These are phyloP conservation scores for Leucoraja ocellata DNA, from an alignment of 2,797 vertebrate species.

Conservation along the genomic window DNA sequence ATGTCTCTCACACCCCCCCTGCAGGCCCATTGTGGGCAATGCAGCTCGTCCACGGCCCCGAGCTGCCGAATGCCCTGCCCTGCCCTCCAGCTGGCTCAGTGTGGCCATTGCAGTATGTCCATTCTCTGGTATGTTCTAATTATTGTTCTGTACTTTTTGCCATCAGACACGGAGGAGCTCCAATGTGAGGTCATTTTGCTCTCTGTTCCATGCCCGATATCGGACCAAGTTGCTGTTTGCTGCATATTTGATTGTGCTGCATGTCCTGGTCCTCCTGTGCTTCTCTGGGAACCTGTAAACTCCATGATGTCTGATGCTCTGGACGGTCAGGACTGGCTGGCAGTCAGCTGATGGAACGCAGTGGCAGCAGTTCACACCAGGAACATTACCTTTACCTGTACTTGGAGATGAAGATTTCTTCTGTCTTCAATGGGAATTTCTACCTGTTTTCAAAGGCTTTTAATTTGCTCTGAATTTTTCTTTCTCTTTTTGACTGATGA, in stretches of 20 bases:
- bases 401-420: not conserved
- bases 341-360: not conserved
- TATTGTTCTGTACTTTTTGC: slow-evolving; percentile 10
- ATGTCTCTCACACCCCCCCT: not conserved
- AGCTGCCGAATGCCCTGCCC: not conserved
- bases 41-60: not conserved
- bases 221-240: slow-evolving; percentile 70
- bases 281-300: slow-evolving; percentile 77
- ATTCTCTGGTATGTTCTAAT: not conserved
- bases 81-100: not conserved
- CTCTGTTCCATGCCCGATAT: slow-evolving; percentile 69
- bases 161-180: slow-evolving; percentile 62
- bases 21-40: not conserved
- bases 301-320: not conserved
- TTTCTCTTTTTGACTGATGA: not conserved
- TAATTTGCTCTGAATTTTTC: not conserved
- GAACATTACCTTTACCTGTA: not conserved
- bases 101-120: not conserved
- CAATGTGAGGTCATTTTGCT: slow-evolving; percentile 64
- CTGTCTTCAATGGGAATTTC: not conserved
- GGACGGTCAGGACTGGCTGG: not conserved
- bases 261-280: slow-evolving; percentile 77
- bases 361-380: not conserved
- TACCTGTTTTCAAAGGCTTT: not conserved
- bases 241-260: slow-evolving; percentile 74